Evolutionary conservation across 2,113 vertebrate species (phyloP).

Genomic region (Cervus canadensis): DNA sequence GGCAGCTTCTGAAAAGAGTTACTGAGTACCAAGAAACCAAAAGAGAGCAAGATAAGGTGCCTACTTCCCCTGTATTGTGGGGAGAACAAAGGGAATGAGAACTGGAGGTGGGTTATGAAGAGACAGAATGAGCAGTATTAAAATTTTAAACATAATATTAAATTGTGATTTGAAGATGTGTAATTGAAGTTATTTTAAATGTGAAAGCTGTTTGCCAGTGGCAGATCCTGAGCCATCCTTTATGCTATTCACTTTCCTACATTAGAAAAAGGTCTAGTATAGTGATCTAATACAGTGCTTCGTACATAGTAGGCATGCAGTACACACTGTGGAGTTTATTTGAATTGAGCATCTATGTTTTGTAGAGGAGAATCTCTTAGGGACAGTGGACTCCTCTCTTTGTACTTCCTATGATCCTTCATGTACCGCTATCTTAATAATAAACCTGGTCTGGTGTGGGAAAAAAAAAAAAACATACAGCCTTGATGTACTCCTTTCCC

Average conservation of each 20-base stretch:
- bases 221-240: background rate
- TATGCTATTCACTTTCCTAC: background rate
- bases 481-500: no score
- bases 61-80: background rate
- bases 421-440: constrained; percentile 50
- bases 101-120: background rate
- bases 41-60: background rate
- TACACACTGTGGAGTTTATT: background rate
- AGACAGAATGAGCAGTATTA: constrained; percentile 22
- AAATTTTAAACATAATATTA: background rate
- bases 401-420: constrained; percentile 42
- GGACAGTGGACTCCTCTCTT: background rate
- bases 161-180: background rate
- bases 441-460: constrained; percentile 62
- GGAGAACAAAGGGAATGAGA: constrained; percentile 14
- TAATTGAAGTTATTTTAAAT: constrained; percentile 28
- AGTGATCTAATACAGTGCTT: background rate
- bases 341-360: constrained; percentile 16
- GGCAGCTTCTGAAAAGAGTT: constrained; percentile 33
- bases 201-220: constrained; percentile 28
- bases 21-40: background rate
- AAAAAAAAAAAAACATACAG: background rate
- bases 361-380: constrained; percentile 43
- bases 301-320: background rate
- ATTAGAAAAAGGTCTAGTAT: background rate